Base-by-base conservation (phyloP, 2,888 invertebrate genomes). In the Parochlus steinenii region DNA sequence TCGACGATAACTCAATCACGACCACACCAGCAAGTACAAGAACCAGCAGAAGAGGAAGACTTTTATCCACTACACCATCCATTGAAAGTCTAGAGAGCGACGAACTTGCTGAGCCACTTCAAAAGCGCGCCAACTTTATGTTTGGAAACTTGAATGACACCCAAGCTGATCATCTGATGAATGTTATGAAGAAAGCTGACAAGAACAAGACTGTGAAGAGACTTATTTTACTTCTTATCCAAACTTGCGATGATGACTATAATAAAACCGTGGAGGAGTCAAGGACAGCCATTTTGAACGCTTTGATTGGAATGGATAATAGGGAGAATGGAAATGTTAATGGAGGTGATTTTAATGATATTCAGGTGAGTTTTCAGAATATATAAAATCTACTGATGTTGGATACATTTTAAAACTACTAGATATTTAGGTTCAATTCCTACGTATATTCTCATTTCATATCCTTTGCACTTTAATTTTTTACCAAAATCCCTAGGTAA, bases 171-270 rank as follows among this genome's bases (percentile, higher is more conserved):
- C 77, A 78, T 44, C 61, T 85, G 36, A 71, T 81, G 65, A 69
- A 71, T 40, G 78, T 81, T 24, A 83, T 85, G 82, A 74, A 77
- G 48, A 77, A 80, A 50, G 82, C 82, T 1, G 74, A 74, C 45
- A 71, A 69, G 44, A 80, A 82, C 44, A 76, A 76, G 38, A 72
- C 77, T 1, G 79, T 81, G 0, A 64, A 75, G 32, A 65, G 79
- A 42, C 58, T 85, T 19, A 74, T 85, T 38, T 57, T 85, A 19
- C 54, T 85, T 17, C 57, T 85, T 39, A 79, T 85, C 14, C 81
- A 77, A 47, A 80, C 80, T 38, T 82, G 81, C 49, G 76, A 74
- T 45, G 72, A 74, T 33, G 71, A 72, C 46, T 72, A 71, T 47
- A 76, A 74, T 46, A 70, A 70, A 35, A 77, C 76, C 0, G 65